Evolutionary conservation across 2,797 vertebrate species (phyloP).

Genomic region (Trematomus bernacchii): DNA sequence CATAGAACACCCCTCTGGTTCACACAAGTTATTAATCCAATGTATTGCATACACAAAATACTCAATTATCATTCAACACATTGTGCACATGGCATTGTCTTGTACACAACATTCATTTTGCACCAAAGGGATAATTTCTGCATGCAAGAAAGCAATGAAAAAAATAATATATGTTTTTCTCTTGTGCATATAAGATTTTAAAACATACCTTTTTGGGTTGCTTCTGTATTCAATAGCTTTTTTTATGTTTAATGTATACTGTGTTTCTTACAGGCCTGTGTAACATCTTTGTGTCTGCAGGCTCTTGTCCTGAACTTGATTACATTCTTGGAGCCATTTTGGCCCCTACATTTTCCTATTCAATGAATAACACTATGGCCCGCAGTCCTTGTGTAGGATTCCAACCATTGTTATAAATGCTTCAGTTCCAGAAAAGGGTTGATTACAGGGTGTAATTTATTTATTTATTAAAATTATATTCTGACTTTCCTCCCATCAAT

Average conservation of each 20-base stretch:
- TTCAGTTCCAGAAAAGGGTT: not conserved
- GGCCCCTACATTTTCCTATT: not conserved
- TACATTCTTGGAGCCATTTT: not conserved
- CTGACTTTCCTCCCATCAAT: not conserved
- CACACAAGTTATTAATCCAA: not conserved
- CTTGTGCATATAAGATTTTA: not conserved
- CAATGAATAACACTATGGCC: not conserved
- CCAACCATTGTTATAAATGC: constrained; percentile 2
- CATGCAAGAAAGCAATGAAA: not conserved
- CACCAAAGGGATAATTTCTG: not conserved
- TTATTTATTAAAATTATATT: constrained; percentile 6
- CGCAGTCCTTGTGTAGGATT: not conserved
- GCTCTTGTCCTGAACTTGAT: not conserved
- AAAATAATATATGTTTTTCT: not conserved
- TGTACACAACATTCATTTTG: not conserved
- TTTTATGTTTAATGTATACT: constrained; percentile 11
- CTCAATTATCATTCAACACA: not conserved
- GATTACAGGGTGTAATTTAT: not conserved
- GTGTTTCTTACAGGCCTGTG: not conserved
- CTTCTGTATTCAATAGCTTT: not conserved
- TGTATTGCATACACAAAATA: not conserved
- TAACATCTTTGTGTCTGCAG: not conserved
- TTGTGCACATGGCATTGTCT: not conserved
- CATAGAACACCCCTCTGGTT: not conserved
- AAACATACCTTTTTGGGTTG: not conserved